Evolutionary conservation across 2,888 invertebrate genomes (phyloP), one percentile per base, ranked within the genome.

Genomic region (Entomobrya multifasciata): DNA sequence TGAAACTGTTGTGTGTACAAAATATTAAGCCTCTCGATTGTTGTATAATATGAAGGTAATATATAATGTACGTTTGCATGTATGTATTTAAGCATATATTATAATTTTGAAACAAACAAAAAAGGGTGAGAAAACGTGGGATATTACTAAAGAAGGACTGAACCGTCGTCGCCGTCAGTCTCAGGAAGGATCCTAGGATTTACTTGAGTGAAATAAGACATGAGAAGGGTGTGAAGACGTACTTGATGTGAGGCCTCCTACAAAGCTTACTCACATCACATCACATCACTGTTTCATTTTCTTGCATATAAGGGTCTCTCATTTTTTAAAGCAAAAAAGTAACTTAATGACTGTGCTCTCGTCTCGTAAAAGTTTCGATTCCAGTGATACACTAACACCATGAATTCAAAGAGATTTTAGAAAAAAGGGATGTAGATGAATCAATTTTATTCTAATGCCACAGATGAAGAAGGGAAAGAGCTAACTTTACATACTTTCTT

Each of bases 201-300:
- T 74, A 47, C 74, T 77, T 79, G 80, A 86, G 80, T 86, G 88
- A 88, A 88, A 83, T 77, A 81, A 86, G 88, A 88, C 88, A 88
- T 86, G 86, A 88, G 86, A 83, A 86, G 86, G 86, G 88, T 88
- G 88, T 88, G 88, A 88, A 88, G 86, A 74, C 67, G 30, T 41
- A 49, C 72, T 81, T 72, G 86, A 67, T 86, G 74, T 4, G 52
- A 44, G 88, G 86, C 88, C 88, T 83, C 88, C 86, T 80, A 86
- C 86, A 81, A 80, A 62, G 86, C 78, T 70, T n/a, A n/a, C n/a
- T n/a, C 70, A n/a, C n/a, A n/a, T n/a, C n/a, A 70, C 52, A 44
- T 84, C 77, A 25, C 70, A 70, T 47, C 78, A 60, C 22, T 41
- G n/a, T 70, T 13, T n/a, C 52, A n/a, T n/a, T n/a, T n/a, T n/a